Evolutionary conservation across 1,140 invertebrate genomes (phyloP).

Genomic region (Asbolus verrucosus): DNA sequence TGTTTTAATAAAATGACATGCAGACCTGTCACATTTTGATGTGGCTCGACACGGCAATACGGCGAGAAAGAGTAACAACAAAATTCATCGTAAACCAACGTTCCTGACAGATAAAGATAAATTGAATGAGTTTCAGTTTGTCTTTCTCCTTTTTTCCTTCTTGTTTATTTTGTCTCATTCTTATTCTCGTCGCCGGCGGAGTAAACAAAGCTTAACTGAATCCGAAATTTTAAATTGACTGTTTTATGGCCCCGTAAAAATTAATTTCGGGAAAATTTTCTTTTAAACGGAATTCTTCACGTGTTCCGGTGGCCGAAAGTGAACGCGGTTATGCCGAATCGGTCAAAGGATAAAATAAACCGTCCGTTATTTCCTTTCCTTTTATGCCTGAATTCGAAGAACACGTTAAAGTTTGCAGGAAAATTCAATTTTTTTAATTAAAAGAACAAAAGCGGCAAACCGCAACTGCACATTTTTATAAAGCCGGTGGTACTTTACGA

Average conservation of each 20-base stretch:
- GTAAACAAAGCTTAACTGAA: conserved; percentile 28
- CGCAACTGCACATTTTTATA: too few species aligned
- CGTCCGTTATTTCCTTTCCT: too few species aligned
- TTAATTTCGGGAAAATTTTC: neutral
- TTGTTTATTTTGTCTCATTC: conserved; percentile 36
- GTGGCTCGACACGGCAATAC: conserved; percentile 1
- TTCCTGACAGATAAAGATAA: conserved; percentile 49
- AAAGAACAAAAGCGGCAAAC: too few species aligned
- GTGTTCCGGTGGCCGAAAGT: neutral
- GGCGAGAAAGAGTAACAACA: conserved; percentile 2
- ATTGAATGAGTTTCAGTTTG: conserved; percentile 44
- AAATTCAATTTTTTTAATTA: too few species aligned
- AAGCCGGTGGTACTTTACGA: too few species aligned
- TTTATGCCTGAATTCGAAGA: too few species aligned
- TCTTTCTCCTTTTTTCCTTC: conserved; percentile 30
- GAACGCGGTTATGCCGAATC: too few species aligned
- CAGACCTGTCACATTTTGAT: conserved; percentile 11
- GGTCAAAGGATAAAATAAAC: too few species aligned
- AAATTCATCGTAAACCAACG: conserved; percentile 45
- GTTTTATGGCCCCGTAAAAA: neutral
- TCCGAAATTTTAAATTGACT: neutral
- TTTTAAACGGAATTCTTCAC: neutral
- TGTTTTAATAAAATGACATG: conserved; percentile 22
- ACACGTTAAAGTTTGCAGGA: too few species aligned
- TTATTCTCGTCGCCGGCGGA: neutral